Evolutionary conservation across 2,797 vertebrate species (phyloP), one percentile per base, ranked within the genome.

Genomic region (Mycteria americana): DNA sequence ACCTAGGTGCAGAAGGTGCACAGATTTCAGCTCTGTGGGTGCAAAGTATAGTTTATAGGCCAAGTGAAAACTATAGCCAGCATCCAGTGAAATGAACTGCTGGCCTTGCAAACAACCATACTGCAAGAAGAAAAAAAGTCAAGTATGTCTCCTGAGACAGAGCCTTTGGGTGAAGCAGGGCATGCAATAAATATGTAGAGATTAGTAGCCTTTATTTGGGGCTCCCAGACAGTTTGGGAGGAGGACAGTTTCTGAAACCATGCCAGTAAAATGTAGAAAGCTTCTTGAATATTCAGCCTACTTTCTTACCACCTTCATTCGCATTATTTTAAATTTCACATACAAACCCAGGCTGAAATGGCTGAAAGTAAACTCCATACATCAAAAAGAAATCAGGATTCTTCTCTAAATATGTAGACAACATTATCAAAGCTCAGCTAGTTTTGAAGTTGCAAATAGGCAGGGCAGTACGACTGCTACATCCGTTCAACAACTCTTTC

Each of bases 11-110:
- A 95, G 95, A 97, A 97, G 91, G 73, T 77, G 92, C 94, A 96
- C 89, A 97, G 92, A 96, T 95, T 96, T 97, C 96, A 86, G 92
- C 94, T 97, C 96, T 89, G 90, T 81, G 85, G 57, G 96, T 89
- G 80, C 87, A 95, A 89, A 89, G 96, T 37, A 57, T 18, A 96
- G 80, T 89, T 95, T 92, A 94, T 51, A 87, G 78, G 93, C 94
- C 90, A 76, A 82, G 56, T 63, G 77, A 90, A 96, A 96, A 95
- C 88, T 84, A 67, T 9, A 96, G 88, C 94, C 92, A 97, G 93
- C 89, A 96, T 57, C 89, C 46, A 85, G 43, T 59, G 48, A 92
- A 74, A 59, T 56, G 41, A 96, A 96, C 64, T 88, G 82, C 86
- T 97, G 91, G 94, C 79, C 86, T 84, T 85, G 85, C 92, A 97